Evolutionary conservation across 2,113 vertebrate species (phyloP).

Genomic region (Cochlearius cochlearius): DNA sequence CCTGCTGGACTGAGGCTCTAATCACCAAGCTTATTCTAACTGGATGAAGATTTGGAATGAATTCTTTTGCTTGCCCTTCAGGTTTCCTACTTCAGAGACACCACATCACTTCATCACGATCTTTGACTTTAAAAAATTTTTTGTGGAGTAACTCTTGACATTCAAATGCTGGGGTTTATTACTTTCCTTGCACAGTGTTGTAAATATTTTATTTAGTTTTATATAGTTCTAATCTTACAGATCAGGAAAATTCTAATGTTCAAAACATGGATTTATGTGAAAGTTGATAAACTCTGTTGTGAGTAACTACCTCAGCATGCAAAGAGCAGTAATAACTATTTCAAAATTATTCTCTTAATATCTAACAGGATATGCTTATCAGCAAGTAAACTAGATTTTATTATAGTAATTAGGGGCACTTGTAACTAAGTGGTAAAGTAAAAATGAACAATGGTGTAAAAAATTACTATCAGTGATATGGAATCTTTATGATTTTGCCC

Average conservation of each 20-base stretch:
- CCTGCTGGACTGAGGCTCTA: background rate
- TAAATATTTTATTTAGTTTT: background rate
- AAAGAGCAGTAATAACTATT: background rate
- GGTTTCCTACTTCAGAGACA: background rate
- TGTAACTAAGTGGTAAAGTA: background rate
- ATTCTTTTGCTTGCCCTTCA: background rate
- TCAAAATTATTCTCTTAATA: background rate
- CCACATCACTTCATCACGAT: background rate
- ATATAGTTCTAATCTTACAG: background rate
- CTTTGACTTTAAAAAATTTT: background rate
- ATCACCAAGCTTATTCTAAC: background rate
- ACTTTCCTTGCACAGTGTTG: background rate
- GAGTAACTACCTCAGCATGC: background rate
- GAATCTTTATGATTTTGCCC: background rate
- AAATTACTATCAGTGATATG: background rate
- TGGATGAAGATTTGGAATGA: background rate
- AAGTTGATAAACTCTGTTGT: background rate
- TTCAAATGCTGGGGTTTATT: background rate
- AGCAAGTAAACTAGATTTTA: background rate
- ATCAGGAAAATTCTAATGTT: background rate
- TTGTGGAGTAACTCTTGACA: background rate
- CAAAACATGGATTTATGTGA: background rate
- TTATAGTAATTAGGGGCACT: background rate
- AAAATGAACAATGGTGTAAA: background rate
- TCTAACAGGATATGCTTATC: background rate